Conservation (phyloP, 64 coral and sea anemone genomes). For the Hydrozoanthus tunicans region DNA sequence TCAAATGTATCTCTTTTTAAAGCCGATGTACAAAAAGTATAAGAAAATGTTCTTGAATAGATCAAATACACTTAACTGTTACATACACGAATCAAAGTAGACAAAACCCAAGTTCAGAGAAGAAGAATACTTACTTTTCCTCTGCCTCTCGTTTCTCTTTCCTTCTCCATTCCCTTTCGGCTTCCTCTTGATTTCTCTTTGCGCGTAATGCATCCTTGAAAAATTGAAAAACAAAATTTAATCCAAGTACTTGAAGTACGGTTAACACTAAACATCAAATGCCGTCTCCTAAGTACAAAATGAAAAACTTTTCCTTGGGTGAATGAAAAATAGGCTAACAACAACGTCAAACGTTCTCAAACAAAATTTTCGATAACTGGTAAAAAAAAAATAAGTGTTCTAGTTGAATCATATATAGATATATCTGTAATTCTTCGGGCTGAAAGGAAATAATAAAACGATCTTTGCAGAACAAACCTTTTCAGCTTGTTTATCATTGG, state of each 20-base stretch:
- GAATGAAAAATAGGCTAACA: too few relatives aligned
- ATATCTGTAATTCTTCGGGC: not conserved
- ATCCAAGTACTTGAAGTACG: not conserved
- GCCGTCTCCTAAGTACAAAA: too few relatives aligned
- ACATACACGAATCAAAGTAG: too few relatives aligned
- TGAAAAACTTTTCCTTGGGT: too few relatives aligned
- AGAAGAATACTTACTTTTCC: conserved; percentile 71
- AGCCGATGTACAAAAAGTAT: too few relatives aligned
- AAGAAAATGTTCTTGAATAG: not conserved
- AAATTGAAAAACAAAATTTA: not conserved
- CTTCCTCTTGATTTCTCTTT: conserved; percentile 97
- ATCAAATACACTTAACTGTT: too few relatives aligned
- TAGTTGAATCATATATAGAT: not conserved
- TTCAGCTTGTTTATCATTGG: conserved; percentile 98
- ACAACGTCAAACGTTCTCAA: too few relatives aligned
- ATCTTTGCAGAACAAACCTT: conserved; percentile 37
- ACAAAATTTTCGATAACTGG: too few relatives aligned
- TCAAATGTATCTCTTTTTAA: too few relatives aligned
- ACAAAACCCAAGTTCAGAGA: not conserved
- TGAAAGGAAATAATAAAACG: not conserved
- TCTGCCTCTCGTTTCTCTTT: conserved; percentile 94
- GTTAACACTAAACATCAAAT: not conserved
- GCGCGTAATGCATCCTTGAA: conserved; percentile 90
- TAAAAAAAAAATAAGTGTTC: not conserved
- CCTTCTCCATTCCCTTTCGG: conserved; percentile 92